A percentile compares a stretch with the other conserved stretches of the same genome.
Conservation (phyloP, 64 coral and sea anemone genomes). For the Stichodactyla helianthus region DNA sequence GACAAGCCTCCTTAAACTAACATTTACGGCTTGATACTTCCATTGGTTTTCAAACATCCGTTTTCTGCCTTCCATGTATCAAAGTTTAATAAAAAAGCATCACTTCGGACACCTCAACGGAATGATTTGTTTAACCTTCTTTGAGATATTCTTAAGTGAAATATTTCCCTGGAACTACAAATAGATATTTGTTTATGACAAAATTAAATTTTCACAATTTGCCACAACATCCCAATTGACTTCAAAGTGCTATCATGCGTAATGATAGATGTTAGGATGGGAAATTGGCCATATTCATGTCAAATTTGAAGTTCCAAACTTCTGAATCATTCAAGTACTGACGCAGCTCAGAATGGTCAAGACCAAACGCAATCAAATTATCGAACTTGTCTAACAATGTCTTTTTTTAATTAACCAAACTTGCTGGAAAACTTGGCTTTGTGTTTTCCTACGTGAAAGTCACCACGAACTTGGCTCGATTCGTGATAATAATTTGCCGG, state of each 20-base stretch:
- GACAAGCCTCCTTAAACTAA: slow-evolving; percentile 67
- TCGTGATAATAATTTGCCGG: neutral
- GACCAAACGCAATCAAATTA: neutral
- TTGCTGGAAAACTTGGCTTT: slow-evolving; percentile 3
- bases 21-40: slow-evolving; percentile 54
- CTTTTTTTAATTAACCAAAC: slow-evolving; percentile 16
- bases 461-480: neutral
- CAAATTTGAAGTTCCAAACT: neutral
- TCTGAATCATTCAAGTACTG: neutral
- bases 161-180: slow-evolving; percentile 40
- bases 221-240: slow-evolving; percentile 25
- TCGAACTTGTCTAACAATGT: neutral
- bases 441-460: neutral
- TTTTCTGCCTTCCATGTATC: slow-evolving; percentile 10
- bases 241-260: slow-evolving; percentile 10
- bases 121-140: slow-evolving; percentile 56
- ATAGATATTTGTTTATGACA: slow-evolving; percentile 36
- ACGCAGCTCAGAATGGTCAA: neutral
- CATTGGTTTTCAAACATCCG: slow-evolving; percentile 82
- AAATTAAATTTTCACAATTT: slow-evolving; percentile 54
- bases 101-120: slow-evolving; percentile 35
- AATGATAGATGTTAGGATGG: neutral
- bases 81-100: slow-evolving; percentile 73
- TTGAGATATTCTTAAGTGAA: slow-evolving; percentile 55
- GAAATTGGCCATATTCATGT: slow-evolving; percentile 16